Percentiles rank a stretch among this genome's conserved stretches.
Evolutionary conservation across 1,140 invertebrate genomes (phyloP).

Genomic region (Heliconius nattereri): DNA sequence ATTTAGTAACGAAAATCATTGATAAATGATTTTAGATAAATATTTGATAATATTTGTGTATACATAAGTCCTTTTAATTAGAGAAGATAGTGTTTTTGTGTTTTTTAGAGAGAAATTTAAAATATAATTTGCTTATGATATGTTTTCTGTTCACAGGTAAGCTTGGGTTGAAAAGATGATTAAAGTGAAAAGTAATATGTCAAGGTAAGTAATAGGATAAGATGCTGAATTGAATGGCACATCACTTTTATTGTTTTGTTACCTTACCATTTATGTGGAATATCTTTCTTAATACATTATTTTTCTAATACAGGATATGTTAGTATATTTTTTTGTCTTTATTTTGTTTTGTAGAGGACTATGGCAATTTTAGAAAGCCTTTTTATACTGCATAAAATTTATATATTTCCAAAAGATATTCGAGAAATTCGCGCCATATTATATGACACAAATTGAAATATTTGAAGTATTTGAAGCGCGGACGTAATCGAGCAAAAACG

Average conservation of each 20-base stretch:
- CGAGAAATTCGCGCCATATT: neutral
- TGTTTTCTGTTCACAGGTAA: constrained; percentile 25
- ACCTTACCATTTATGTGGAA: too few species aligned
- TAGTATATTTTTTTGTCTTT: neutral
- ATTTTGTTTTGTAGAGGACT: neutral
- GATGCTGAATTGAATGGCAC: neutral
- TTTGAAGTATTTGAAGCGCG: constrained; percentile 19
- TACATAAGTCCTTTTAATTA: neutral
- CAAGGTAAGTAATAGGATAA: neutral
- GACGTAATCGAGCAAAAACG: constrained; percentile 32
- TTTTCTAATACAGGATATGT: neutral
- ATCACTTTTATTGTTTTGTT: neutral
- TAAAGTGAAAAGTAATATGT: neutral
- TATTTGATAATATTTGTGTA: neutral
- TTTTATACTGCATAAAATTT: neutral
- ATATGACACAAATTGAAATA: constrained; percentile 16
- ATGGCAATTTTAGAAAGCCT: neutral
- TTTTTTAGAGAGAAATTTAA: neutral
- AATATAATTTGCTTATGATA: neutral
- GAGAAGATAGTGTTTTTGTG: neutral
- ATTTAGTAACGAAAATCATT: too few species aligned
- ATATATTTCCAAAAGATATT: neutral
- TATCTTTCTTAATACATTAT: neutral
- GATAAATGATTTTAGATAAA: too few species aligned
- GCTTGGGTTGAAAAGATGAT: neutral